Conservation (phyloP, 1,140 invertebrate species). For the Philopotamus ludificatus region DNA sequence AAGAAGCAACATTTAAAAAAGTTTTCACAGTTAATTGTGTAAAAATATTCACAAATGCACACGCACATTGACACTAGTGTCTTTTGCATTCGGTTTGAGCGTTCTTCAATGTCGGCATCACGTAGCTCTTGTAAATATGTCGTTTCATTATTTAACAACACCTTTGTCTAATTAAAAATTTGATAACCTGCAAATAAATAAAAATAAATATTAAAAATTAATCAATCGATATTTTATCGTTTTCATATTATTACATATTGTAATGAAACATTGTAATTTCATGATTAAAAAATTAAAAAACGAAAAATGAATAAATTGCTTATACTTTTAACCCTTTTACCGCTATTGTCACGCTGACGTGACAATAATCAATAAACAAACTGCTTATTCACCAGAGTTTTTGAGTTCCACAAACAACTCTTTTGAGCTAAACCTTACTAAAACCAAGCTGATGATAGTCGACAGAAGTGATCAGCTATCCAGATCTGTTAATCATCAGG, state of each 20-base stretch:
- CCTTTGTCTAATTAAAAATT: conserved; percentile 12
- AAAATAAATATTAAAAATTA: neutral
- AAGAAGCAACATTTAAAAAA: conserved; percentile 21
- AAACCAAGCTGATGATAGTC: no score
- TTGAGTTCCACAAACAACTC: no score
- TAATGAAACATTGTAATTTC: neutral
- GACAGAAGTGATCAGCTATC: no score
- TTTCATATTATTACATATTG: neutral
- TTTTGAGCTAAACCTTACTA: no score
- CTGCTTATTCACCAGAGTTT: no score
- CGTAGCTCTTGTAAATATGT: conserved; percentile 19
- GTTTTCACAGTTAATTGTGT: conserved; percentile 26
- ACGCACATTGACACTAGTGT: conserved; percentile 18
- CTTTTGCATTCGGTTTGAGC: conserved; percentile 21
- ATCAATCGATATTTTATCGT: neutral
- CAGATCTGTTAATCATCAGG: no score
- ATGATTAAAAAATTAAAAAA: neutral
- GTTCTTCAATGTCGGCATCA: conserved; percentile 25
- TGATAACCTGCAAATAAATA: conserved; percentile 9
- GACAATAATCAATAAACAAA: no score
- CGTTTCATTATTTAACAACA: conserved; percentile 21
- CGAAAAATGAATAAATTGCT: neutral
- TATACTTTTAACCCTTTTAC: no score
- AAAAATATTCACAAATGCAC: conserved; percentile 31
- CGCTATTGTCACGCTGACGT: no score